These are phyloP conservation scores for Cherax destructor DNA, from an alignment of 1,140 invertebrate species.

Conservation along the genomic window DNA sequence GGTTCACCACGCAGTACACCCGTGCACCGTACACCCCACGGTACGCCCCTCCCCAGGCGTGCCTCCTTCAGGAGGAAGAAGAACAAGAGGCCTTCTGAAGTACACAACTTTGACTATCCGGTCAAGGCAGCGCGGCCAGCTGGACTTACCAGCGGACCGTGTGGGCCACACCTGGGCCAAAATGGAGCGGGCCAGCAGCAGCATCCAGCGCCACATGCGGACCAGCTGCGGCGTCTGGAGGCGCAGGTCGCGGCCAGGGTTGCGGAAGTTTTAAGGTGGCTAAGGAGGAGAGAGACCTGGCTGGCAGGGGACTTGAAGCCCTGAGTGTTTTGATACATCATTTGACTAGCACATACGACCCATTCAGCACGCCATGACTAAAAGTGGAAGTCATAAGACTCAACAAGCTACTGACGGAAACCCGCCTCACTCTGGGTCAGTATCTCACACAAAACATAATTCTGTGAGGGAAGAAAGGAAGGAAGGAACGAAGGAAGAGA, in stretches of 20 bases:
- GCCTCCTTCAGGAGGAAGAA: slow-evolving; percentile 51
- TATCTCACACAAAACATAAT: too few species aligned
- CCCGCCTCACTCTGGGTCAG: too few species aligned
- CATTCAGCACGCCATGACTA: too few species aligned
- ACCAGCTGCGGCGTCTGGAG: slow-evolving; percentile 43
- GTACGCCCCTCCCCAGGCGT: slow-evolving; percentile 41
- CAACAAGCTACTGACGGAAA: too few species aligned
- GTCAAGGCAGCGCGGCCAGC: slow-evolving; percentile 54
- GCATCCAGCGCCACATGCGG: slow-evolving; percentile 11
- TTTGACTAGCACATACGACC: slow-evolving; percentile 21
- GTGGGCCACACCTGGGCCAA: slow-evolving; percentile 13
- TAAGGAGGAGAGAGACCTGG: slow-evolving; percentile 28
- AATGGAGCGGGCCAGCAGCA: slow-evolving; percentile 49
- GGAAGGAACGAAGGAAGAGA: too few species aligned
- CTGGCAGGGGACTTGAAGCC: slow-evolving; percentile 22
- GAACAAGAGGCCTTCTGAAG: slow-evolving; percentile 32
- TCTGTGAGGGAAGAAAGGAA: too few species aligned
- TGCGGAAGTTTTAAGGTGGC: slow-evolving; percentile 49
- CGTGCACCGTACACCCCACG: slow-evolving; percentile 23
- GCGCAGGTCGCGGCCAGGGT: slow-evolving; percentile 44
- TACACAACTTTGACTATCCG: slow-evolving; percentile 22
- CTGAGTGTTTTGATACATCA: slow-evolving; percentile 47
- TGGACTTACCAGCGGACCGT: slow-evolving; percentile 23
- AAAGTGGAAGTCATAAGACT: too few species aligned
- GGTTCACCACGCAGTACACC: not conserved